A percentile compares a stretch with the other conserved stretches of the same genome.
phyloP scores from a whole-genome alignment of 1,140 invertebrate species.

The Lepidurus apus region DNA sequence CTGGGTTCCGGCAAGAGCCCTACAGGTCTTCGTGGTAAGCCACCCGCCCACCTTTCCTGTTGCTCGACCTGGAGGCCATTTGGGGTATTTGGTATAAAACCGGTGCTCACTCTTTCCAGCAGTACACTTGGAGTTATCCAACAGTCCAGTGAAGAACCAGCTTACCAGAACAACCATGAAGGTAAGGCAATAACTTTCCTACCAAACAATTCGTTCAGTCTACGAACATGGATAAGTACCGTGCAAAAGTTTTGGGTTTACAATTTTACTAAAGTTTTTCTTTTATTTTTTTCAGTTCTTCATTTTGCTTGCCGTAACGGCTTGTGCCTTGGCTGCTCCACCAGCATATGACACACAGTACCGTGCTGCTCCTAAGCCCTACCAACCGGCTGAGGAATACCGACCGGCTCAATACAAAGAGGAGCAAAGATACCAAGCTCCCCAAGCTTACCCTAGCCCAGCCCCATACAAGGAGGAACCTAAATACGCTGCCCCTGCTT shows the following conservation, averaged over 20 bases:
- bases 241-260: neutral
- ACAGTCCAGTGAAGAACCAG: constrained; percentile 7
- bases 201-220: neutral
- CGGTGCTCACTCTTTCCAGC: neutral
- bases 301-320: neutral
- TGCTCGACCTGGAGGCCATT: neutral
- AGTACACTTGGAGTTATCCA: constrained; percentile 1
- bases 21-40: too few relatives aligned
- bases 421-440: constrained; percentile 23
- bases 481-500: constrained; percentile 22
- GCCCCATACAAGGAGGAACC: neutral
- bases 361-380: constrained; percentile 1
- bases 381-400: neutral
- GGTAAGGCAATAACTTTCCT: neutral
- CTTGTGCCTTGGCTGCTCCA: constrained; percentile 2
- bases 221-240: neutral
- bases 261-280: neutral
- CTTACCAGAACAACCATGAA: neutral
- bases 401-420: constrained; percentile 24
- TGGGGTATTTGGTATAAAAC: constrained; percentile 2
- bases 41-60: neutral
- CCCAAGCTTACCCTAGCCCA: neutral
- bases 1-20: too few relatives aligned
- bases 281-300: neutral
- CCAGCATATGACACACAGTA: neutral